Evolutionary conservation across 1,140 invertebrate genomes (phyloP).

Genomic region (Penaeus indicus): DNA sequence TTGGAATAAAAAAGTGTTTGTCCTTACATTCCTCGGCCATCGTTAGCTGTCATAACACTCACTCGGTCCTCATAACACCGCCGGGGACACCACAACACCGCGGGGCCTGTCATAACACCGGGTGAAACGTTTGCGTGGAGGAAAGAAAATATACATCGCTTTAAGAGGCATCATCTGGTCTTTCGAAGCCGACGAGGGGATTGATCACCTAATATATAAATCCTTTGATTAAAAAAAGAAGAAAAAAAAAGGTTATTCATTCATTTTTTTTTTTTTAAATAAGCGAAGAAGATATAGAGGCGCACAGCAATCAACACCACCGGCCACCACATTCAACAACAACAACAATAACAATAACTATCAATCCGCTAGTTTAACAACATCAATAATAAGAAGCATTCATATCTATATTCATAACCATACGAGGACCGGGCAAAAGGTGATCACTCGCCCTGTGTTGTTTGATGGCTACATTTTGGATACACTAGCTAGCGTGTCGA

Average conservation of each 20-base stretch:
- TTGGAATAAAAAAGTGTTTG: constrained; percentile 77
- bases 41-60: constrained; percentile 69
- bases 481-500: no score
- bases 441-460: background rate
- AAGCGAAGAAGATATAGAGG: no score
- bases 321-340: background rate
- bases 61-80: constrained; percentile 81
- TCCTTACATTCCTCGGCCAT: constrained; percentile 76
- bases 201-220: constrained; percentile 20
- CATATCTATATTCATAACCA: background rate
- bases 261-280: background rate
- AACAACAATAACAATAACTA: background rate
- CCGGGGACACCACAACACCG: constrained; percentile 81
- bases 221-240: constrained; percentile 6
- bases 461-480: background rate
- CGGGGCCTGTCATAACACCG: constrained; percentile 78
- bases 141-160: background rate
- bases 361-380: background rate
- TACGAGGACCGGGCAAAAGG: background rate
- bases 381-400: background rate
- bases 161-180: background rate
- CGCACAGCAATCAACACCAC: background rate
- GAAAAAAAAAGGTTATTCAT: constrained; percentile 1
- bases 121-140: background rate
- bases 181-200: background rate